Percentiles rank a stretch among this genome's conserved stretches.
Evolutionary conservation across 1,140 invertebrate species (phyloP).

Genomic region (Ylistrum balloti): DNA sequence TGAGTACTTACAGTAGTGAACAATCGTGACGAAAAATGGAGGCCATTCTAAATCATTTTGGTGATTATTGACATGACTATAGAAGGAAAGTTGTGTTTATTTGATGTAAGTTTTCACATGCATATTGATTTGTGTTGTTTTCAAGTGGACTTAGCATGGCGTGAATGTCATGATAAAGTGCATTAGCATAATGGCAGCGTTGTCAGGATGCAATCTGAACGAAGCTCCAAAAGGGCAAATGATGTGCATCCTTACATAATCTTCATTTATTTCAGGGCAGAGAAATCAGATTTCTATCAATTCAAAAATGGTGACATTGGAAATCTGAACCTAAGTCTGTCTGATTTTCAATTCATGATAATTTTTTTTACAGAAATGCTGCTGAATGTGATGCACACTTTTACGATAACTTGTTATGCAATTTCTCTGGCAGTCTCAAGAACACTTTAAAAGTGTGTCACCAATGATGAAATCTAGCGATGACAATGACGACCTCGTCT

Average conservation of each 20-base stretch:
- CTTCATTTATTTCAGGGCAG: background rate
- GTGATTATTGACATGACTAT: too few relatives aligned
- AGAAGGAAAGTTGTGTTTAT: background rate
- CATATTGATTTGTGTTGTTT: background rate
- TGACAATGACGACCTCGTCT: background rate
- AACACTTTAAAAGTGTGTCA: background rate
- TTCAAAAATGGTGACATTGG: background rate
- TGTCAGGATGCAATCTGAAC: background rate
- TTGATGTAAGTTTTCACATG: background rate
- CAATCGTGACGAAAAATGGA: too few relatives aligned
- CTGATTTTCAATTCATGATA: background rate
- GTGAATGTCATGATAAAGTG: background rate
- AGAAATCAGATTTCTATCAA: slow-evolving; percentile 19
- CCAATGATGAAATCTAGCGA: background rate
- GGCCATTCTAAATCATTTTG: too few relatives aligned
- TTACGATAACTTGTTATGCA: background rate
- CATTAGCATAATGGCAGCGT: background rate
- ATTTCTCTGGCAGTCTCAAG: background rate
- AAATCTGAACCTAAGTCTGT: background rate
- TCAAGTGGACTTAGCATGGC: background rate
- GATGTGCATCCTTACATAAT: slow-evolving; percentile 26
- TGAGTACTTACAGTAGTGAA: too few relatives aligned
- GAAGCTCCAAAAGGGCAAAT: background rate
- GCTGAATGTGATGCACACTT: background rate
- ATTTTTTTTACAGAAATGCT: background rate